A percentile compares a stretch with the other conserved stretches of the same genome.
Evolutionary conservation across 2,888 invertebrate species (phyloP).

Genomic region (Meteorus colon): DNA sequence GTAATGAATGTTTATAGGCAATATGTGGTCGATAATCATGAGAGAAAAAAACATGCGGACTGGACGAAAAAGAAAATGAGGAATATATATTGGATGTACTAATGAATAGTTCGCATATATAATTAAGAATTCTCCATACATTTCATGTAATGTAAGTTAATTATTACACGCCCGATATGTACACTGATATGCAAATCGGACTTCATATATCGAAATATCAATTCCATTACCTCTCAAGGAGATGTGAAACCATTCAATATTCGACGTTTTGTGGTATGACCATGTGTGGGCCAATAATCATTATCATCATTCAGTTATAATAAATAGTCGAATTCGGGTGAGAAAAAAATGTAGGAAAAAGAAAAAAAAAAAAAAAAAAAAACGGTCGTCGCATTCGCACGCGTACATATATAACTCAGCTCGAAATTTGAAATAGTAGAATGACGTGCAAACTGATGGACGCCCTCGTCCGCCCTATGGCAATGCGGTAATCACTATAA

Average conservation of each 20-base stretch:
- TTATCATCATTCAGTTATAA: conserved; percentile 26
- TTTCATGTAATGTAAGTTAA: not conserved
- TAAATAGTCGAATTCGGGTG: conserved; percentile 1
- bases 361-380: conserved; percentile 53
- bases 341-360: conserved; percentile 35
- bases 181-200: not conserved
- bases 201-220: conserved; percentile 11
- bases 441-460: conserved; percentile 73
- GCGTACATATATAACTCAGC: conserved; percentile 59
- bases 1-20: conserved; percentile 12
- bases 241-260: not conserved
- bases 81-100: not conserved
- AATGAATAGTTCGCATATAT: not conserved
- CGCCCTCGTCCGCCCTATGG: conserved; percentile 73
- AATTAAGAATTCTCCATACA: not conserved
- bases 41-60: not conserved
- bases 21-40: not conserved
- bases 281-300: conserved; percentile 11
- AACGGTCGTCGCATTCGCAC: conserved; percentile 67
- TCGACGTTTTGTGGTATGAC: not conserved
- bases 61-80: not conserved
- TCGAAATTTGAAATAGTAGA: conserved; percentile 70
- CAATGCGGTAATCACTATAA: conserved; percentile 74
- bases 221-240: not conserved
- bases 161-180: not conserved